A percentile compares a stretch with the other conserved stretches of the same genome.
Evolutionary conservation across 2,113 vertebrate species (phyloP).

Genomic region (Myrmecobius fasciatus): DNA sequence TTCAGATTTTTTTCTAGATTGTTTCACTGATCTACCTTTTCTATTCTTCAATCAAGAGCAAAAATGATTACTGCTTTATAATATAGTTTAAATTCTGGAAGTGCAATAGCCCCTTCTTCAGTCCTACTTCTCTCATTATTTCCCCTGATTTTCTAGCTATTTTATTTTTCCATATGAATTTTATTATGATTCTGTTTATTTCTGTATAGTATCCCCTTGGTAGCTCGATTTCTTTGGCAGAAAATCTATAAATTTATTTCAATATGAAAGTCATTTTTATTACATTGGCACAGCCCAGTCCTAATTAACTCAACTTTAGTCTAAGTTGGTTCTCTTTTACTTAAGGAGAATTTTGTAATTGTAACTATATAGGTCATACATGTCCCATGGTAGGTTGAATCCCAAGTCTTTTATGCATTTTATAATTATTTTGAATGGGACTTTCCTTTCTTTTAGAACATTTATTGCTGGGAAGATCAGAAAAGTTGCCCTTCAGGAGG

Average conservation of each 20-base stretch:
- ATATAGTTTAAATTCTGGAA: background rate
- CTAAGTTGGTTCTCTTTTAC: background rate
- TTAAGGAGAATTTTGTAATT: background rate
- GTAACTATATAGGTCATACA: background rate
- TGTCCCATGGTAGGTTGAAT: background rate
- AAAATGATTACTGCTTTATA: background rate
- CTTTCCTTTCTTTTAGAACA: background rate
- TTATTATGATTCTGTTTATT: background rate
- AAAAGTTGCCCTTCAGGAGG: background rate
- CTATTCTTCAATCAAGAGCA: background rate
- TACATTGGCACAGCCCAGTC: background rate
- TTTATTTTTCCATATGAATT: background rate
- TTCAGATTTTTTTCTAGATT: background rate
- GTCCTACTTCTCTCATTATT: background rate
- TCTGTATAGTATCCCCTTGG: background rate
- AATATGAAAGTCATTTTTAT: background rate
- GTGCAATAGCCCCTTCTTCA: background rate
- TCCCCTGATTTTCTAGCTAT: background rate
- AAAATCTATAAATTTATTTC: background rate
- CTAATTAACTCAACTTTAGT: background rate
- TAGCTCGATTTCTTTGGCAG: background rate
- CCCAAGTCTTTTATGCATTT: background rate
- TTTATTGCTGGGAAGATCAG: background rate
- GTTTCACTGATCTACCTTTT: background rate
- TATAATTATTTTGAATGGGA: background rate